Evolutionary conservation across 2,797 vertebrate species (phyloP).

Genomic region (Arnoldichthys spilopterus): DNA sequence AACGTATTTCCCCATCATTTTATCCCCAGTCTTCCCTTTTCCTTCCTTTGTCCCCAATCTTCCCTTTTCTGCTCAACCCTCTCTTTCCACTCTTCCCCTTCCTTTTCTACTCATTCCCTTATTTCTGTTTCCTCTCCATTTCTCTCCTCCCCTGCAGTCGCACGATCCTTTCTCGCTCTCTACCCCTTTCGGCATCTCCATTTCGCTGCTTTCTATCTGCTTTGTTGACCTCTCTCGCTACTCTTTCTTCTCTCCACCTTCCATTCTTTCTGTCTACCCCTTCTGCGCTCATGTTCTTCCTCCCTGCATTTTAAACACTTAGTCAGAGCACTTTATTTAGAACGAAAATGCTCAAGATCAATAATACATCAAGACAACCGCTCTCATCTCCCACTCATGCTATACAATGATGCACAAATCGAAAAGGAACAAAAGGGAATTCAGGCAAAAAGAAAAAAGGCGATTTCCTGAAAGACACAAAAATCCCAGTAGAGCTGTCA

Average conservation of each 20-base stretch:
- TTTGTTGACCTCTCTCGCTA: too few relatives aligned
- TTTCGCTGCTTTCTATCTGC: not conserved
- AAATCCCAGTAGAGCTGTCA: not conserved
- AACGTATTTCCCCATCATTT: too few relatives aligned
- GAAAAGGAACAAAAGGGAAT: not conserved
- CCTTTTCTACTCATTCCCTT: not conserved
- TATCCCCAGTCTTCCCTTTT: too few relatives aligned
- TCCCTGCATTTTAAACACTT: slow-evolving; percentile 59
- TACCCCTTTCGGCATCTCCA: not conserved
- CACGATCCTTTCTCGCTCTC: not conserved
- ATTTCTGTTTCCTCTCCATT: not conserved
- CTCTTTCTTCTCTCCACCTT: not conserved
- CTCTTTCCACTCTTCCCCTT: not conserved
- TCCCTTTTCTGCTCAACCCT: not conserved
- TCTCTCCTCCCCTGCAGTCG: not conserved
- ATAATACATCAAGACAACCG: slow-evolving; percentile 70
- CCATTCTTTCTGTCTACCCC: not conserved
- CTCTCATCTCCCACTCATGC: slow-evolving; percentile 60
- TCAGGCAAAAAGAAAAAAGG: not conserved
- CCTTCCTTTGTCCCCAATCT: not conserved
- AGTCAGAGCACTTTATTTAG: slow-evolving; percentile 74
- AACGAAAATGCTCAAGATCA: slow-evolving; percentile 64
- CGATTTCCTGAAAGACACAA: not conserved
- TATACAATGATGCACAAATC: not conserved
- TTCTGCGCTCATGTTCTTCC: not conserved